Evolutionary conservation across 2,113 vertebrate genomes (phyloP).

Genomic region (Cavia aperea): DNA sequence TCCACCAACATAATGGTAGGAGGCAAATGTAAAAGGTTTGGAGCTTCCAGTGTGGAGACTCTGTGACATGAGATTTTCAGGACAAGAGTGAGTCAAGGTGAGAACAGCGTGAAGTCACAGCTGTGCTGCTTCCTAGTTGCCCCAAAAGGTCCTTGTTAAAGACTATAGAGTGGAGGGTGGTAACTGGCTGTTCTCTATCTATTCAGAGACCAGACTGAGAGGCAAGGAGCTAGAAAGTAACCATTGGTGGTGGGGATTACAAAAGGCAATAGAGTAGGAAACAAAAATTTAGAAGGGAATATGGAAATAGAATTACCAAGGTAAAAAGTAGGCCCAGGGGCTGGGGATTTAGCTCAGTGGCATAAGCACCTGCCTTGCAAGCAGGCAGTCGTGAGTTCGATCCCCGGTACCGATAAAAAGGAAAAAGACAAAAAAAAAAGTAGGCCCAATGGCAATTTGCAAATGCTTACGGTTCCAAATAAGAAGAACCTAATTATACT

Average conservation of each 20-base stretch:
- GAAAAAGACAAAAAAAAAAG: background rate
- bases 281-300: slow-evolving; percentile 24
- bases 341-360: too few species aligned
- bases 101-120: background rate
- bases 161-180: background rate
- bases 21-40: background rate
- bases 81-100: background rate
- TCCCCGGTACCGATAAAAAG: too few species aligned
- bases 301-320: background rate
- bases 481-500: background rate
- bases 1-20: rapidly evolving
- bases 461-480: slow-evolving; percentile 50
- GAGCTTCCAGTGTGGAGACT: background rate
- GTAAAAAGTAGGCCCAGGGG: background rate
- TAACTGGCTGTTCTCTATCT: background rate
- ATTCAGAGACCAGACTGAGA: background rate
- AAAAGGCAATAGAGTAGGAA: slow-evolving; percentile 21
- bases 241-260: background rate
- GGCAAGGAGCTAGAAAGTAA: background rate
- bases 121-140: background rate
- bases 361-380: too few species aligned
- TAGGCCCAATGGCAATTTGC: background rate
- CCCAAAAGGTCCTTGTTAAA: background rate
- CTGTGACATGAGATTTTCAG: background rate
- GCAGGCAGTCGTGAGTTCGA: too few species aligned